Percentiles rank a stretch among this genome's conserved stretches.
Conservation (phyloP, 2,797 vertebrate genomes). For the Takifugu rubripes region DNA sequence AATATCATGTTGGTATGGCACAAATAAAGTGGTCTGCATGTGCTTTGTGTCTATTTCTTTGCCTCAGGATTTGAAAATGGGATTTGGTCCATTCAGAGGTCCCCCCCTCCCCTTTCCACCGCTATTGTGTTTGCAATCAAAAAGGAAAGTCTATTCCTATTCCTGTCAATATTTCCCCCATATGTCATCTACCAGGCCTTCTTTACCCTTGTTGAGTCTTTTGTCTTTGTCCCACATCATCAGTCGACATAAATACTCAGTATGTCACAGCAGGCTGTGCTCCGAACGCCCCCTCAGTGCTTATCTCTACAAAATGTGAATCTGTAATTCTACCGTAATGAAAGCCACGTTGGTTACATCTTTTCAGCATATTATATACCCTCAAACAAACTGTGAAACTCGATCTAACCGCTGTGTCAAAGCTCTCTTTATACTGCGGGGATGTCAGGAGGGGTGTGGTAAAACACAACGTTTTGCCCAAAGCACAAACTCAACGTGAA, state of each 20-base stretch:
- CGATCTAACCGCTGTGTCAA: conserved; percentile 72
- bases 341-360: conserved; percentile 78
- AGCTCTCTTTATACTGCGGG: conserved; percentile 72
- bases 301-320: conserved; percentile 76
- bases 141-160: conserved; percentile 33
- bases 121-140: conserved; percentile 46
- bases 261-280: conserved; percentile 73
- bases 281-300: conserved; percentile 71
- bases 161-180: conserved; percentile 58
- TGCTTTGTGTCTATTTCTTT: conserved; percentile 48
- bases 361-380: conserved; percentile 76
- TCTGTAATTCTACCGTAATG: conserved; percentile 76
- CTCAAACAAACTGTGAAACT: conserved; percentile 78
- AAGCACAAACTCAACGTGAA: conserved; percentile 76
- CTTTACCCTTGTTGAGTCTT: conserved; percentile 50
- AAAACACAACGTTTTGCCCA: conserved; percentile 75
- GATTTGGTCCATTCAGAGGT: conserved; percentile 53
- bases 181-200: conserved; percentile 51
- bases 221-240: conserved; percentile 61
- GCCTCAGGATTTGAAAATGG: conserved; percentile 54
- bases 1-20: conserved; percentile 32
- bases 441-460: conserved; percentile 66
- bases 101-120: conserved; percentile 36
- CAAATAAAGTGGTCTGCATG: conserved; percentile 57
- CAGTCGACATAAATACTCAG: conserved; percentile 72